A percentile compares a stretch with the other conserved stretches of the same genome.
These are phyloP conservation scores for Sturmia bella DNA, from an alignment of 2,888 invertebrate genomes.

Conservation along the genomic window DNA sequence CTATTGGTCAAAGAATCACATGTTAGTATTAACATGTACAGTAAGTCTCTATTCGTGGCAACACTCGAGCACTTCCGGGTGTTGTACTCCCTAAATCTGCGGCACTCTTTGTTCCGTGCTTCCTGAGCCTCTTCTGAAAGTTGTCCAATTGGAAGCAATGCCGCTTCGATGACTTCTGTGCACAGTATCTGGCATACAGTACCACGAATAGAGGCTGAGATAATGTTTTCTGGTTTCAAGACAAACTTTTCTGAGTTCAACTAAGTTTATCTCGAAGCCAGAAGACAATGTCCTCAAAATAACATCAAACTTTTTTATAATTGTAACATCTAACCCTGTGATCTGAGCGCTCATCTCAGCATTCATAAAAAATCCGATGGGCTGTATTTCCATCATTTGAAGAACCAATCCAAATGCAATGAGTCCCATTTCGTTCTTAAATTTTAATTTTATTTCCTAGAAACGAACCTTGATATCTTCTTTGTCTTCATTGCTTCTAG, in stretches of 20 bases:
- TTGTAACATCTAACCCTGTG: neutral
- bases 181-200: conserved; percentile 2
- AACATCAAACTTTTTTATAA: neutral
- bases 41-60: conserved; percentile 2
- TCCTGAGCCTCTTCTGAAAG: neutral
- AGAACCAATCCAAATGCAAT: neutral
- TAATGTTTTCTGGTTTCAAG: neutral
- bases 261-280: neutral
- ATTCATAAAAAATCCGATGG: neutral
- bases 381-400: conserved; percentile 1
- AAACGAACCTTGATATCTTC: no score
- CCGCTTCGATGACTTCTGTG: neutral
- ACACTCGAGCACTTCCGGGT: neutral
- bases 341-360: neutral
- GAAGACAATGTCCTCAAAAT: conserved; percentile 1
- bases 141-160: no score
- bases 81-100: neutral
- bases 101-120: neutral
- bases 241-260: neutral
- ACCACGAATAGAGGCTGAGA: no score
- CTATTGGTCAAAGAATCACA: no score
- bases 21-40: neutral
- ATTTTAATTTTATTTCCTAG: no score
- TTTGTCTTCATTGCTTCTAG: no score
- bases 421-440: no score